phyloP scores from a whole-genome alignment of 2,113 vertebrate species.

The Mormyrus iriodes region DNA sequence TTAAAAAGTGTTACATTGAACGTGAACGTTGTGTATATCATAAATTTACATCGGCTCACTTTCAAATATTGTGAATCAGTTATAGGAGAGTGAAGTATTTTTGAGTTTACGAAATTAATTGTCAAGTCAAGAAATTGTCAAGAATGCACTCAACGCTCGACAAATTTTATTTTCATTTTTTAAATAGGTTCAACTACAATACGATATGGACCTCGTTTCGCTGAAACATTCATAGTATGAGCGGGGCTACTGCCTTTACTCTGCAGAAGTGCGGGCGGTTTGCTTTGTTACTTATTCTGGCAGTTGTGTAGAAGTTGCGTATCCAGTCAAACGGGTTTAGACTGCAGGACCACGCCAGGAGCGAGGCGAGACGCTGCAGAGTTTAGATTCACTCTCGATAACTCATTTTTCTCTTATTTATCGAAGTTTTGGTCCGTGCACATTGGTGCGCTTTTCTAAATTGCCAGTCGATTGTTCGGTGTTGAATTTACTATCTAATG shows the following conservation, averaged over 20 bases:
- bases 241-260: not conserved
- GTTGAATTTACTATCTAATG: not conserved
- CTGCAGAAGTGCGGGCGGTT: slow-evolving; percentile 51
- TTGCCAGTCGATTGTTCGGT: not conserved
- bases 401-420: not conserved
- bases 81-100: no score
- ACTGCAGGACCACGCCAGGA: slow-evolving; percentile 52
- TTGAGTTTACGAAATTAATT: not conserved
- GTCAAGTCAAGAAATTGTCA: not conserved
- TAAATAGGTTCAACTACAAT: not conserved
- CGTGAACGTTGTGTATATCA: not conserved
- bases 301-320: slow-evolving; percentile 66
- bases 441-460: not conserved
- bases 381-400: not conserved
- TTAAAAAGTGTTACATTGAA: not conserved
- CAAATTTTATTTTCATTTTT: not conserved
- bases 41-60: not conserved
- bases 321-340: slow-evolving; percentile 86
- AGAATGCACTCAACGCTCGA: not conserved
- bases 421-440: not conserved
- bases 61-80: not conserved
- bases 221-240: not conserved
- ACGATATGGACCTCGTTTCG: not conserved
- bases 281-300: slow-evolving; percentile 50
- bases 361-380: slow-evolving; percentile 30